Evolutionary conservation across 2,797 vertebrate genomes (phyloP).

Genomic region (Pseudotriccus pelzelni): DNA sequence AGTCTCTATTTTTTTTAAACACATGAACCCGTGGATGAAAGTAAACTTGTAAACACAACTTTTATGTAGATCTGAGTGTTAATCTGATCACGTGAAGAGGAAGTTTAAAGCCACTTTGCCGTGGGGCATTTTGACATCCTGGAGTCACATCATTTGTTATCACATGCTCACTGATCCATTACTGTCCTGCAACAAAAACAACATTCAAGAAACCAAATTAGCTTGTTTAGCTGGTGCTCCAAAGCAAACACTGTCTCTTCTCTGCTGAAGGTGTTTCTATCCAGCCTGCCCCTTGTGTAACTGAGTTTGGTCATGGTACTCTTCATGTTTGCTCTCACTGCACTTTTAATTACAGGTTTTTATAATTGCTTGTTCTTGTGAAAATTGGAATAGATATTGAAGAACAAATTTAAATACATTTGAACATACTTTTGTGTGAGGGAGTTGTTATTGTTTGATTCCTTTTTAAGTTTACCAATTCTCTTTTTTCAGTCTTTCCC

Average conservation of each 20-base stretch:
- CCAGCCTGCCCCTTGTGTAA: neutral
- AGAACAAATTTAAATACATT: neutral
- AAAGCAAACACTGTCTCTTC: neutral
- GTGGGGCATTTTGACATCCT: neutral
- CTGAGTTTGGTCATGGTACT: neutral
- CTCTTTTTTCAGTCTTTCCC: neutral
- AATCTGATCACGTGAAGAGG: neutral
- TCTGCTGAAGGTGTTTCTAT: neutral
- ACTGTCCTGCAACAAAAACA: conserved; percentile 20
- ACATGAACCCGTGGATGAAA: neutral
- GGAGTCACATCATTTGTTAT: neutral
- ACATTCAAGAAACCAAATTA: conserved; percentile 15
- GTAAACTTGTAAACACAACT: neutral
- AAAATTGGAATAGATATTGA: neutral
- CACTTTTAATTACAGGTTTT: neutral
- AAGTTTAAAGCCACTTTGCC: neutral
- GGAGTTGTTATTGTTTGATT: neutral
- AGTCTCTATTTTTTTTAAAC: neutral
- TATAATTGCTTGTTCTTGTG: neutral
- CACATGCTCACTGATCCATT: neutral
- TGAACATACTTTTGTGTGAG: rapidly evolving
- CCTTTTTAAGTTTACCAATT: neutral
- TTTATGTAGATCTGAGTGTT: neutral
- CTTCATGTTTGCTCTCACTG: neutral
- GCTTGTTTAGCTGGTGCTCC: neutral